Evolutionary conservation across 2,113 vertebrate genomes (phyloP).

Genomic region (Pandion haliaetus): DNA sequence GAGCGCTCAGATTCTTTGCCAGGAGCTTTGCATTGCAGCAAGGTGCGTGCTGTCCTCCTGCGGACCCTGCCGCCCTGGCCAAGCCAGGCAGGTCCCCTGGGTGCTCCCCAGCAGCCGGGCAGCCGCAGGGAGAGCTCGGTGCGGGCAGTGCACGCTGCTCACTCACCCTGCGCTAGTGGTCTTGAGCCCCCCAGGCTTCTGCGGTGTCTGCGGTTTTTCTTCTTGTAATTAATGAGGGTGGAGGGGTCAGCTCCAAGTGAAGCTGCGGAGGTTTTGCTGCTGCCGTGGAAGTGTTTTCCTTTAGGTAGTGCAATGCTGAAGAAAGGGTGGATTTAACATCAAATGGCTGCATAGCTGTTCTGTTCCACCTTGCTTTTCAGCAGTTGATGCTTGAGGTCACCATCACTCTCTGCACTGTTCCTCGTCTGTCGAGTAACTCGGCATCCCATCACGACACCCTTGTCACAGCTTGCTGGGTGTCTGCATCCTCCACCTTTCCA

Average conservation of each 20-base stretch:
- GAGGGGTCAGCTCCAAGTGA: neutral
- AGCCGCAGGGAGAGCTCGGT: accelerated
- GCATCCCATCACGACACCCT: neutral
- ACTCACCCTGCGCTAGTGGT: accelerated
- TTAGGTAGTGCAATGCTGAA: neutral
- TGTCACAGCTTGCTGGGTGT: neutral
- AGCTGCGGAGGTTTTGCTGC: neutral
- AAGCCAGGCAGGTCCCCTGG: neutral
- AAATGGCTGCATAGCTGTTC: neutral
- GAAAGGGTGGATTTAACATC: neutral
- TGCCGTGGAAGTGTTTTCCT: neutral
- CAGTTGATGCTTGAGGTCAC: too few relatives aligned
- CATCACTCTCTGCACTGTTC: neutral
- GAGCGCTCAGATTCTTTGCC: neutral
- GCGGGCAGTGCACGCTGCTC: accelerated
- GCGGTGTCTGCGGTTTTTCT: neutral
- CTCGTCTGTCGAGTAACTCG: neutral
- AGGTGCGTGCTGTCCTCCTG: neutral
- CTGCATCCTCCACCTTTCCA: neutral
- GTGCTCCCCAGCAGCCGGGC: neutral
- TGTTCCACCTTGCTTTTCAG: neutral
- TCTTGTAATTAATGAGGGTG: neutral
- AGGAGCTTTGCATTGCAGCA: neutral
- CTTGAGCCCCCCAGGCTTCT: neutral
- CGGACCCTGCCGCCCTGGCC: accelerated